Conservation (phyloP, 2,888 invertebrate genomes). For the Parnassius glacialis region DNA sequence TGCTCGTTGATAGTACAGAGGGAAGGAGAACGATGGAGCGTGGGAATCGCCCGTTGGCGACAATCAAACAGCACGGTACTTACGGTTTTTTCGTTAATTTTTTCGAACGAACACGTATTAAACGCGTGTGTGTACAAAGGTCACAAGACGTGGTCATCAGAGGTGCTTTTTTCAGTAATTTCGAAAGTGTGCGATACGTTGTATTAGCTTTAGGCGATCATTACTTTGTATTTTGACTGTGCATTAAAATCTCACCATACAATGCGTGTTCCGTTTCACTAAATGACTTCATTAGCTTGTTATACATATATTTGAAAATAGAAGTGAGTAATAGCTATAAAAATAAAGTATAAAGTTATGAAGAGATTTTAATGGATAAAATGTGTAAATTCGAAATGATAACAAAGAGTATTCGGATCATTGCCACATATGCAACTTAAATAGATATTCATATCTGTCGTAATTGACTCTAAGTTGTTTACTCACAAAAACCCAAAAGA, state of each 20-base stretch:
- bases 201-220: constrained; percentile 8
- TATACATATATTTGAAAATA: no score
- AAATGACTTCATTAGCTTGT: no score
- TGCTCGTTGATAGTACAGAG: constrained; percentile 29
- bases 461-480: no score
- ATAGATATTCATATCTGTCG: no score
- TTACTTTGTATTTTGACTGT: neutral
- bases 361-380: no score
- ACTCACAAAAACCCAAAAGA: no score
- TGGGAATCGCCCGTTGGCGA: constrained; percentile 70
- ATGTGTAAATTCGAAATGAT: no score
- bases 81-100: constrained; percentile 22
- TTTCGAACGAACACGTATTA: constrained; percentile 10
- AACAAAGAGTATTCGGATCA: no score
- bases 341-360: no score
- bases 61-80: constrained; percentile 31
- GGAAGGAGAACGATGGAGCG: constrained; percentile 41
- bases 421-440: no score
- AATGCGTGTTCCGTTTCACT: no score
- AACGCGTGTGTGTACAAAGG: constrained; percentile 13
- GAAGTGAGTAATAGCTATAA: no score
- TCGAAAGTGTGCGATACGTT: constrained; percentile 17
- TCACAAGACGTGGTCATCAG: constrained; percentile 20
- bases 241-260: neutral
- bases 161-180: constrained; percentile 20